Base-by-base conservation (phyloP, 2,797 vertebrate species). In the Spinus olivaceus region DNA sequence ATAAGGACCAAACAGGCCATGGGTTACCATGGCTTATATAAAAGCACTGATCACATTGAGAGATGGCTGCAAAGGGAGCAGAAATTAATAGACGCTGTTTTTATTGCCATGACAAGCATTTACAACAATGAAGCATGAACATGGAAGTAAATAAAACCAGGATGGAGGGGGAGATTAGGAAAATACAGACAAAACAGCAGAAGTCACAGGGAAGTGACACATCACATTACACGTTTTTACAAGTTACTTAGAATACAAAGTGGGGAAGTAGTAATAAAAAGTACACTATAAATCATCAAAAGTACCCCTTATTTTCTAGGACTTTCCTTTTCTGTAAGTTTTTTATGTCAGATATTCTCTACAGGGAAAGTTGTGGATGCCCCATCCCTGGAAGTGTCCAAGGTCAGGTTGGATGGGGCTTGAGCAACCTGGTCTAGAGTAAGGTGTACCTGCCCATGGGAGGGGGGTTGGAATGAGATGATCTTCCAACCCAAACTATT, bases 71-170 rank as follows among this genome's bases (percentile, higher is more conserved):
- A 74, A 86, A 61, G n/a, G 46, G 54, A 73, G 30, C 41, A 72
- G 83, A 91, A 79, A 56, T 46, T 39, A 41, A 63, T 50, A 67
- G 91, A 65, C 19, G 10, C 59, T 49, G 41, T 2, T 39, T 63
- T 33, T 69, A 86, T 61, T 81, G 84, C 54, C 71, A 60, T 24
- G 74, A 28, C 72, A 57, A 64, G 53, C 41, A 54, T 46, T 70
- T 70, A 82, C 56, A 95, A 46, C 37, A 66, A 23, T 20, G 51
- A 80, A 60, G 37, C 9, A n/a, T 2, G 3, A 72, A 39, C 23
- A 80, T 6, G n/a, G 64, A 84, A 87, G 37, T 54, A 85, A 93
- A 67, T 54, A 87, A 81, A 81, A 30, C 7, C 60, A 37, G 81
- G 41, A 60, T 14, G 33, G 71, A n/a, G 30, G 6, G 11, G 11